A percentile compares a stretch with the other conserved stretches of the same genome.
These are phyloP conservation scores for Ceratothoa steindachneri DNA, from an alignment of 2,888 invertebrate genomes.

Conservation along the genomic window DNA sequence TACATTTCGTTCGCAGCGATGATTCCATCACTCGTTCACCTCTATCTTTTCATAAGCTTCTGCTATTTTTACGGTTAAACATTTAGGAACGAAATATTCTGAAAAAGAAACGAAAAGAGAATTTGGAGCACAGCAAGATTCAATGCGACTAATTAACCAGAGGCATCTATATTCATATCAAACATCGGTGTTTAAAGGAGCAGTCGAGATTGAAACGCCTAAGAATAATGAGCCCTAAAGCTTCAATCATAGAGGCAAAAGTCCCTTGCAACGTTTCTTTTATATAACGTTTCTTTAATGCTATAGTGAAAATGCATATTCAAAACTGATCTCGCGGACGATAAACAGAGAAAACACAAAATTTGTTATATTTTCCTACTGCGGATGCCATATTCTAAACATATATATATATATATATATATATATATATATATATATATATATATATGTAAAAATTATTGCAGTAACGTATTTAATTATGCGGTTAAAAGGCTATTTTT, in stretches of 20 bases:
- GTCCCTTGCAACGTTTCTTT: neutral
- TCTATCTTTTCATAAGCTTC: neutral
- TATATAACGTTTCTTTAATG: conserved; percentile 8
- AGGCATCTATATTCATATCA: conserved; percentile 47
- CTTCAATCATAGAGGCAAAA: neutral
- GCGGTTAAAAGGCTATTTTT: no score
- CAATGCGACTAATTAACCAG: conserved; percentile 45
- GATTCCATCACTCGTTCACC: conserved; percentile 19
- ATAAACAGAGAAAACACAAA: conserved; percentile 8
- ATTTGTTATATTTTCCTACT: conserved; percentile 1
- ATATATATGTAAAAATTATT: conserved; percentile 5
- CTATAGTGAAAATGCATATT: neutral
- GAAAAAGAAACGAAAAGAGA: conserved; percentile 26
- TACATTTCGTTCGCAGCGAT: conserved; percentile 13
- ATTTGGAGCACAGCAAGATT: conserved; percentile 37
- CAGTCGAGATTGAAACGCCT: neutral
- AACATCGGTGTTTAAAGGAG: conserved; percentile 25
- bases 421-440: neutral
- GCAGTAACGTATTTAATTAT: no score
- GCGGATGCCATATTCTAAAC: neutral
- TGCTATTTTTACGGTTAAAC: neutral
- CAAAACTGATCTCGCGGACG: conserved; percentile 10
- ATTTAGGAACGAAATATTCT: conserved; percentile 20
- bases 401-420: neutral
- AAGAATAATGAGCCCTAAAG: neutral